Evolutionary conservation across 2,113 vertebrate genomes (phyloP), one percentile per base, ranked within the genome.

Genomic region (Copsychus sechellarum): DNA sequence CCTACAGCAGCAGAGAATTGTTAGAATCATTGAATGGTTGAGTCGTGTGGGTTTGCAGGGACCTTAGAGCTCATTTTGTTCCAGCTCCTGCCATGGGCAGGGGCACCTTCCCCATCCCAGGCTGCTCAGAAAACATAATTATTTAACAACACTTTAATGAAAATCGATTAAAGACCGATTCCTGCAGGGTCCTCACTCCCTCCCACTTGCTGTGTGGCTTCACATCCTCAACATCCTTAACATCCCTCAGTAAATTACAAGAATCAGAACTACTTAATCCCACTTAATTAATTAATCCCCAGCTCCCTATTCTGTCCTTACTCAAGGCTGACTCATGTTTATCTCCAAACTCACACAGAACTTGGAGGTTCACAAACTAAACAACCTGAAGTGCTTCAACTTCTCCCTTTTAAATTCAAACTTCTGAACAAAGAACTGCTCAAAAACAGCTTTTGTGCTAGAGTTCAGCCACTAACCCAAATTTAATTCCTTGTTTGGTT

Each of bases 251-350:
- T 4, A 23, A 51, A 1, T 16, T 5, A 23, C 20, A 29, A 40
- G 50, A 33, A n/a, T 4, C 28, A 31, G 42, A 56, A 58, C 6
- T 2, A 61, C 54, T 29, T 28, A 50, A 78, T 14, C 25, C 43
- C 28, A 20, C 36, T 29, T 42, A 42, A 61, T 40, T n/a, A 61
- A 54, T 34, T 8, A 61, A 76, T 17, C 36, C 70, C 33, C 38
- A 74, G 7, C 1, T 15, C 60, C 23, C 12, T 1, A 1, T 2
- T 4, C 19, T 14, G 54, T 16, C 15, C 0, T 11, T 5, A 25
- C 50, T 64, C 65, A 8, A 33, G 31, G 36, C 50, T 1, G 3
- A 36, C 36, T 43, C 2, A 3, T 12, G 19, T 21, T 61, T 40
- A 26, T 14, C 79, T 20, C 56, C 51, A 17, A 8, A 3, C 26